Evolutionary conservation across 1,140 invertebrate genomes (phyloP), one percentile per base, ranked within the genome.

Genomic region (Penaeus vannamei): DNA sequence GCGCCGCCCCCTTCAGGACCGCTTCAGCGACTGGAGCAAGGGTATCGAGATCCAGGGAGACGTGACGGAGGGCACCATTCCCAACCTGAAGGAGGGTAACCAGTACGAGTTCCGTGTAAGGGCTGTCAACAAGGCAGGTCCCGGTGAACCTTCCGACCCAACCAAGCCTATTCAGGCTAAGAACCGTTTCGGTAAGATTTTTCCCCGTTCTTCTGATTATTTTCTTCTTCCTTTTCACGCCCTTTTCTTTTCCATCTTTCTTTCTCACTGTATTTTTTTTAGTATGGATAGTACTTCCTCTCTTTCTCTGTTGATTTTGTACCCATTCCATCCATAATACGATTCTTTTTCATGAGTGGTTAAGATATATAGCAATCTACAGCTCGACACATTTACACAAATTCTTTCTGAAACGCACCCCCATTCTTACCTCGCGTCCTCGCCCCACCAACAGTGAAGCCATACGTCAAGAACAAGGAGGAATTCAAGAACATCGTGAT

Each of bases 81-180:
- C 97, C 92, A 97, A 97, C 17, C 94, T 99, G 20, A 98, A 98
- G 92, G 98, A 99, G 95, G 98, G 98, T 29, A 95, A 96, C 85
- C 97, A 98, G 90, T 99, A 99, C 92, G 98, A 99, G 94, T 99
- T 99, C 94, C 95, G 99, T 91, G 96, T 99, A 69, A 95, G 97
- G 91, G 99, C 99, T 84, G 95, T 99, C 82, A 99, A 99, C 94
- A 98, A 98, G 93, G 98, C 96, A 85, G 98, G 98, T 80, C 97
- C 97, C 92, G 97, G 98, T 92, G 97, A 97, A 94, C 97, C 98
- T 10, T 98, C 97, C 92, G 97, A 99, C 90, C 95, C 96, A 62
- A 99, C 98, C 22, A 98, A 99, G 93, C 97, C 98, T 77, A 97
- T 99, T 90, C 85, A 88, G 72, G 94, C 94, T 79, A 94, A 94